These are phyloP conservation scores for Macroteleia sp. DNA, from an alignment of 2,888 invertebrate species.

Conservation along the genomic window DNA sequence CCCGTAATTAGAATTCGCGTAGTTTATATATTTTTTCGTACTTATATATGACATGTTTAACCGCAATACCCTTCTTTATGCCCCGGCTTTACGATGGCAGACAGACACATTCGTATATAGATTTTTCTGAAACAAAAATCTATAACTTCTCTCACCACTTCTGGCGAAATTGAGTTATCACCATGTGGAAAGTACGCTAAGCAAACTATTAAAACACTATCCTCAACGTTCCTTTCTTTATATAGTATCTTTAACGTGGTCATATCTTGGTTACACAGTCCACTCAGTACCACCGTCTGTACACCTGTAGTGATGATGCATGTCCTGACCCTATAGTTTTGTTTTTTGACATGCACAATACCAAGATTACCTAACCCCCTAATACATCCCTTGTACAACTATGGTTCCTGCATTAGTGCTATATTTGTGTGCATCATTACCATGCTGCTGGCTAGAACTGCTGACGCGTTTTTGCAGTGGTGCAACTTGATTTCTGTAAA, in stretches of 20 bases:
- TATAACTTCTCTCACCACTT: too few relatives aligned
- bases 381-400: not conserved
- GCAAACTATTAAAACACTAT: not conserved
- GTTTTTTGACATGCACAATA: too few relatives aligned
- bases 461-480: conserved; percentile 34
- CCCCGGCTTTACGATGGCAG: too few relatives aligned
- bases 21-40: too few relatives aligned
- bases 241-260: too few relatives aligned
- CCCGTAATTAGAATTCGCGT: too few relatives aligned
- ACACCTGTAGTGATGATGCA: conserved; percentile 3
- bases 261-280: not conserved
- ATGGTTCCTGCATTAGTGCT: conserved; percentile 45
- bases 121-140: not conserved
- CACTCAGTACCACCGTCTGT: not conserved
- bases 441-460: conserved; percentile 31
- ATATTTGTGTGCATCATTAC: conserved; percentile 16
- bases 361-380: too few relatives aligned
- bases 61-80: too few relatives aligned
- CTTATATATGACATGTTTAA: too few relatives aligned
- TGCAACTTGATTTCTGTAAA: conserved; percentile 2
- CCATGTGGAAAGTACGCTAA: not conserved
- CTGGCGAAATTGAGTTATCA: too few relatives aligned
- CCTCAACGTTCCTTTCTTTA: not conserved
- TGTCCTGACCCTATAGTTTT: not conserved
- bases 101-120: too few relatives aligned